These are phyloP conservation scores for Coregonus clupeaformis DNA, from an alignment of 2,113 vertebrate genomes.

Conservation along the genomic window DNA sequence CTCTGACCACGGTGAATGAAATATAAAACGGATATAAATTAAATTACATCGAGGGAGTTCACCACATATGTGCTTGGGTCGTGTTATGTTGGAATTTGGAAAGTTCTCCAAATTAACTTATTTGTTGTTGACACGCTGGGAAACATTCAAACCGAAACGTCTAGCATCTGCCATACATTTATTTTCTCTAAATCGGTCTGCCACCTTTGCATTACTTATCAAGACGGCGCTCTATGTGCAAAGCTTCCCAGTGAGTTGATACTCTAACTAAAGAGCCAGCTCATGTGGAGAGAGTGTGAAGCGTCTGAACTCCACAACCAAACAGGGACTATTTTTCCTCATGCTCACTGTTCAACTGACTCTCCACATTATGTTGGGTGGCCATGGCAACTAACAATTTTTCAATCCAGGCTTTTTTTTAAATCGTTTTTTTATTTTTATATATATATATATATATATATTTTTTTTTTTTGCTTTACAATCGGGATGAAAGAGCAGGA, in stretches of 20 bases:
- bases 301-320: background rate
- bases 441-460: too few species aligned
- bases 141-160: background rate
- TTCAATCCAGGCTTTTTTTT: slow-evolving; percentile 3
- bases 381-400: slow-evolving; percentile 21
- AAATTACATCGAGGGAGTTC: background rate
- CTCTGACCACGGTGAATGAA: slow-evolving; percentile 1
- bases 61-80: background rate
- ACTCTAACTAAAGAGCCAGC: background rate
- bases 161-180: background rate
- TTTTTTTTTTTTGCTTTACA: background rate
- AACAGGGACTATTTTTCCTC: background rate
- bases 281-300: background rate
- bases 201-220: slow-evolving; percentile 2
- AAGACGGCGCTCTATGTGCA: background rate
- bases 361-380: slow-evolving; percentile 6
- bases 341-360: background rate
- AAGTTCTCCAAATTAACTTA: background rate
- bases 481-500: background rate
- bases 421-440: slow-evolving; percentile 15
- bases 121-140: background rate
- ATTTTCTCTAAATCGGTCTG: background rate
- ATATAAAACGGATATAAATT: background rate
- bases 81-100: background rate
- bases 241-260: background rate